Base-by-base conservation (phyloP, 2,797 vertebrate species). In the Psittacula derbiana region DNA sequence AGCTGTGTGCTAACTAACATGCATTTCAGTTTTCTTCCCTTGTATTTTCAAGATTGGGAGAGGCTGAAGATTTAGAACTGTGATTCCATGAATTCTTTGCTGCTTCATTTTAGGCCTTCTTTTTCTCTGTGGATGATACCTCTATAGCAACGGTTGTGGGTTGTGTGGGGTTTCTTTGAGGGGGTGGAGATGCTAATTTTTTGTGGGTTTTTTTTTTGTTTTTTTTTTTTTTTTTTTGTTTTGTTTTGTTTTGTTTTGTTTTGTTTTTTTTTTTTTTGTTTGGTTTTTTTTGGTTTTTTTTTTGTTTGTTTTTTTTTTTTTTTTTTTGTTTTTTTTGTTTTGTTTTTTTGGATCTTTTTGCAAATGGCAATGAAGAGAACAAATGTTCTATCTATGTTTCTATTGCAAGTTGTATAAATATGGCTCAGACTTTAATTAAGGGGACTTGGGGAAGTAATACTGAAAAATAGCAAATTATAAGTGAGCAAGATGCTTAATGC, bases 331-430 rank as follows among this genome's bases (percentile, higher is more conserved):
- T 10, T 50, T 50, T 52, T 18, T 52, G n/a, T n/a, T n/a, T n/a
- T n/a, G n/a, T n/a, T 18, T 88, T 88, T 38, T 41, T 92, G 55
- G 8, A 41, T 88, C 73, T 73, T 64, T 10, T 73, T 86, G 74
- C 52, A 95, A 86, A 88, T 82, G 90, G 67, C 80, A 92, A 64
- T 36, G 73, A 95, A 90, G 90, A 93, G 91, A 93, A 90, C 80
- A 90, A 95, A 91, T 88, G 71, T 93, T 93, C 86, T 81, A n/a
- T 46, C 62, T 23, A 0, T 76, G 47, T 75, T 92, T 86, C 73
- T 86, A 81, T 52, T 82, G 53, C 28, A 64, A 70, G 40, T 73
- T 86, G 55, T 62, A 33, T 92, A 84, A 90, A 86, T 81, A 62
- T 41, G 27, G 3, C 33, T 86, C 8, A 4, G 70, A 70, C 76